Evolutionary conservation across 2,797 vertebrate species (phyloP), one percentile per base, ranked within the genome.

Genomic region (Callimico goeldii): DNA sequence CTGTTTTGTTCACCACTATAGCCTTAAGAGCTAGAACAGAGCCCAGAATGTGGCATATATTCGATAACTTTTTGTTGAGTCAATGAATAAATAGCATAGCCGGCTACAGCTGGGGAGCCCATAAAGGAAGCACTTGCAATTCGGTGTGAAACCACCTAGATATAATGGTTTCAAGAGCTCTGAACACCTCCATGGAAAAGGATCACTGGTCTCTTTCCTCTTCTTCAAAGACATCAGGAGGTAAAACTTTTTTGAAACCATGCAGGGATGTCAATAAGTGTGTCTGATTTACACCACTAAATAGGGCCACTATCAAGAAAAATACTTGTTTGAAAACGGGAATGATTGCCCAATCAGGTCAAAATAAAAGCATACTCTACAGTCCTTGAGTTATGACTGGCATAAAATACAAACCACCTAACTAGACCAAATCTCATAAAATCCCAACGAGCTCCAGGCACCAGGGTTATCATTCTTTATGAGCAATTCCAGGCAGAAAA

Each of bases 331-430:
- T 81, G 17, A 82, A 19, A 58, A 94, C 12, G 88, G 86, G 30
- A 84, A 85, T 88, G 90, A 86, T 82, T 96, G 1, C n/a, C 36
- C 28, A 92, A 36, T 2, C 33, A 83, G 5, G 26, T 87, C 24
- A 94, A 94, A 97, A 43, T 43, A 76, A 97, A 95, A 67, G 28
- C 79, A 30, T 58, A 39, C 10, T 30, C 43, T 4, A 73, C 5
- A 85, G 33, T 36, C 41, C 50, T 82, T 55, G 17, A 83, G 85
- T 86, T 96, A 77, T 96, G 52, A 85, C 30, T 36, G 10, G 20
- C 80, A 75, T 64, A 4, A 95, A 93, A 91, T 88, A 73, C 52
- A 92, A 91, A 83, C 11, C 7, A 77, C 39, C 17, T 46, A 86
- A 75, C 15, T 77, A 72, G 26, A 58, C 58, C 20, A 89, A 46